phyloP scores from a whole-genome alignment of 2,113 vertebrate genomes.

The Nematolebias whitei region DNA sequence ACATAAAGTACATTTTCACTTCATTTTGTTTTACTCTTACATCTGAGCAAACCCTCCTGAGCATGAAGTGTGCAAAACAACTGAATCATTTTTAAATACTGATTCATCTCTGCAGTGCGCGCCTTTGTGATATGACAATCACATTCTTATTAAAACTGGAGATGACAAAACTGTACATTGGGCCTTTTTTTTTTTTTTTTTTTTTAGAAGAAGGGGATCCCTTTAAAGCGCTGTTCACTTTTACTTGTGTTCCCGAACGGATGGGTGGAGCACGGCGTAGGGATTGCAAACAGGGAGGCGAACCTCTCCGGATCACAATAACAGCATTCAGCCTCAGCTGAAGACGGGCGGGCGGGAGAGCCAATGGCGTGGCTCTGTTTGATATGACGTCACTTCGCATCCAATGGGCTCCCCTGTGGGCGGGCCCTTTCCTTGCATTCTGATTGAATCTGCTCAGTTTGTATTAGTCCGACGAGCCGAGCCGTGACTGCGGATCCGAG shows the following conservation, averaged over 20 bases:
- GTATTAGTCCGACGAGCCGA: conserved; percentile 62
- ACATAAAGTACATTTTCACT: conserved; percentile 4
- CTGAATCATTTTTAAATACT: conserved; percentile 37
- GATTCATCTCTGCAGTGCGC: conserved; percentile 7
- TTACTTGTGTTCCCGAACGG: too few relatives aligned
- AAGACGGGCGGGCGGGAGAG: background rate
- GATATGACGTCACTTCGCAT: background rate
- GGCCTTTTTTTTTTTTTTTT: too few relatives aligned
- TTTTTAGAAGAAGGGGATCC: too few relatives aligned
- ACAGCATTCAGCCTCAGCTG: conserved; percentile 56
- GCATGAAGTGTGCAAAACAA: conserved; percentile 7
- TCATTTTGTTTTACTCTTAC: conserved; percentile 12
- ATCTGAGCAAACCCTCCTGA: conserved; percentile 23
- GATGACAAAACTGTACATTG: background rate
- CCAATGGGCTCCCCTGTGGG: conserved; percentile 65
- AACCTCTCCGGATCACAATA: conserved; percentile 49
- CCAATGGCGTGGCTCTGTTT: conserved; percentile 57
- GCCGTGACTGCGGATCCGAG: conserved; percentile 4
- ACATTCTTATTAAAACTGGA: background rate
- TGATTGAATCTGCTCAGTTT: conserved; percentile 66
- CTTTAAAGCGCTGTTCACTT: background rate
- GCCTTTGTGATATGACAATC: background rate
- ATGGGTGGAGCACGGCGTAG: background rate
- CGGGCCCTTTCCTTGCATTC: conserved; percentile 35
- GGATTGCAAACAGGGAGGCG: conserved; percentile 12